These are phyloP conservation scores for Parnassius orleans DNA, from an alignment of 2,888 invertebrate species.

Conservation along the genomic window DNA sequence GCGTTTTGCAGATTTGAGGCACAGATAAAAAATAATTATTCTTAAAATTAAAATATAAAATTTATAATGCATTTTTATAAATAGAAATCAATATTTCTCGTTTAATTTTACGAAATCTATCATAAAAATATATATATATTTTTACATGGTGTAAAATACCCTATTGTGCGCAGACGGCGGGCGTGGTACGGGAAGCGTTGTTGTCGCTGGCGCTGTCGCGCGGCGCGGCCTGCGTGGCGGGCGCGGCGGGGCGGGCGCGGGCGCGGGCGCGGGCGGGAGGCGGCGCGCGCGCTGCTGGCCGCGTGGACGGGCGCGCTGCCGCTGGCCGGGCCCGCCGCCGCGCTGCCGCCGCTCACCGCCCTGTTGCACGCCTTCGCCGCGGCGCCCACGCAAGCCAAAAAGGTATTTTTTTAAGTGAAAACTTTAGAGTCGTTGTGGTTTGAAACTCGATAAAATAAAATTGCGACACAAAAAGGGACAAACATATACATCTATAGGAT, in stretches of 20 bases:
- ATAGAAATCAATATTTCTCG: no score
- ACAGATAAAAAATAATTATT: no score
- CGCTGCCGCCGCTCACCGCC: slow-evolving; percentile 66
- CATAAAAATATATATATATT: no score
- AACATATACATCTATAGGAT: no score
- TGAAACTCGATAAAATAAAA: no score
- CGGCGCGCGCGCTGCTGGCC: slow-evolving; percentile 31
- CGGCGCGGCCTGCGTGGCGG: slow-evolving; percentile 27
- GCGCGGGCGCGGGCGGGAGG: slow-evolving; percentile 53
- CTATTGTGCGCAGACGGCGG: slow-evolving; percentile 73
- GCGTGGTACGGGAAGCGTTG: slow-evolving; percentile 80
- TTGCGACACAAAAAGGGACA: no score
- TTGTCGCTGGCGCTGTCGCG: slow-evolving; percentile 54
- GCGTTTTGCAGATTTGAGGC: no score
- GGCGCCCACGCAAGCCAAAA: slow-evolving; percentile 64
- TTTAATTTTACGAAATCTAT: no score
- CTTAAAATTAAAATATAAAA: no score
- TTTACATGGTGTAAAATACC: no score
- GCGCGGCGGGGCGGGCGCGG: slow-evolving; percentile 47
- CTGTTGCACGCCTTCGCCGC: slow-evolving; percentile 64
- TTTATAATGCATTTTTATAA: no score
- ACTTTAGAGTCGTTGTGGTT: no score
- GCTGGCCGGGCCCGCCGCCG: slow-evolving; percentile 47
- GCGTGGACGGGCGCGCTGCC: slow-evolving; percentile 51
- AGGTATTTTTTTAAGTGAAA: slow-evolving; percentile 42